These are phyloP conservation scores for Drosophila hamatofila DNA, from an alignment of 2,888 invertebrate species.

Conservation along the genomic window DNA sequence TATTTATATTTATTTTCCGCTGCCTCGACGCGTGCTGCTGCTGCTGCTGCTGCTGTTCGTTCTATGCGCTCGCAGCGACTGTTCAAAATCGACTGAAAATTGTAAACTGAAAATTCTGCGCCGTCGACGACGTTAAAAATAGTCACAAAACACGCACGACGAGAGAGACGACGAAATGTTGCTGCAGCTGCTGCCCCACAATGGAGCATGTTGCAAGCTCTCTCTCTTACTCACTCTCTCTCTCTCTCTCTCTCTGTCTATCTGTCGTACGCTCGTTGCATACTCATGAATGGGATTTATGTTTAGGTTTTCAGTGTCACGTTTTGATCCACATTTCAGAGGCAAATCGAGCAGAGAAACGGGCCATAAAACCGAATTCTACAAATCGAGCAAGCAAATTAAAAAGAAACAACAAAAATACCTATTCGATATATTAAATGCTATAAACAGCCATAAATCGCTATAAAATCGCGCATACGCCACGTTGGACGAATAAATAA, in stretches of 20 bases:
- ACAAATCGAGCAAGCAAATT: conserved; percentile 6
- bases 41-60: conserved; percentile 22
- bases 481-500: conserved; percentile 7
- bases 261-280: conserved; percentile 44
- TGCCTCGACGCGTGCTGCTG: conserved; percentile 45
- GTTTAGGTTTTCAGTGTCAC: conserved; percentile 77
- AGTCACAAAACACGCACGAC: conserved; percentile 43
- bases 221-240: background rate
- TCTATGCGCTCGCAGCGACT: conserved; percentile 71
- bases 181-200: conserved; percentile 51
- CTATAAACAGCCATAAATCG: conserved; percentile 10
- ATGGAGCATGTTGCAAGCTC: conserved; percentile 43
- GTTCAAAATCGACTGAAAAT: conserved; percentile 75
- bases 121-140: conserved; percentile 66
- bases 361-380: conserved; percentile 7
- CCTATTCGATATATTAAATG: conserved; percentile 2
- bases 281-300: conserved; percentile 76
- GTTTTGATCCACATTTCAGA: conserved; percentile 71
- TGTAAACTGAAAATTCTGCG: conserved; percentile 64
- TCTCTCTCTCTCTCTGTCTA: conserved; percentile 5
- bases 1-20: conserved; percentile 9
- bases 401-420: background rate
- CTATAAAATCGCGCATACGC: conserved; percentile 44
- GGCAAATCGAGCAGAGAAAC: conserved; percentile 3
- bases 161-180: conserved; percentile 22